Conservation (phyloP, 2,888 invertebrate genomes). For the Tetramorium bicarinatum region DNA sequence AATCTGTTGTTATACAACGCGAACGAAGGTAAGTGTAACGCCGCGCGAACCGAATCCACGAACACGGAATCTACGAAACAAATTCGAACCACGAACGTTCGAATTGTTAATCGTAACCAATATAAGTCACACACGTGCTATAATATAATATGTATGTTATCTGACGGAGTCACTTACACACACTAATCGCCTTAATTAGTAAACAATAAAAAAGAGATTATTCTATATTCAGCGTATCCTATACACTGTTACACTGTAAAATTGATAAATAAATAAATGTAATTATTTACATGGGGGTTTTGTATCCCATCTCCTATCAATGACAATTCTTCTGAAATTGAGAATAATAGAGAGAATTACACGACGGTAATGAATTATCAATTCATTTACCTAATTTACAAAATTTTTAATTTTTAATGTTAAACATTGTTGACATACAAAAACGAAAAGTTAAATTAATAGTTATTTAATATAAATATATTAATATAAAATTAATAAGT, state of each 20-base stretch:
- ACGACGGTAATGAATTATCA: background rate
- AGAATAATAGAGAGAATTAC: background rate
- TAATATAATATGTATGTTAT: conserved; percentile 68
- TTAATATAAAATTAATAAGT: background rate
- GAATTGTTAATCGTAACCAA: conserved; percentile 75
- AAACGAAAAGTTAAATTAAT: background rate
- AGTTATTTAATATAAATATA: conserved; percentile 5
- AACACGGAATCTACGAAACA: conserved; percentile 24
- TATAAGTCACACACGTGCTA: conserved; percentile 72
- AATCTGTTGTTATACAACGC: conserved; percentile 60
- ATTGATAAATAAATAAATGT: conserved; percentile 84
- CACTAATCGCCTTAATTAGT: conserved; percentile 85
- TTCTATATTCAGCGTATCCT: conserved; percentile 83
- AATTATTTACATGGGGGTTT: conserved; percentile 79
- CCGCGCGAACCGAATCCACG: conserved; percentile 21
- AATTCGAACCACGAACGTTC: conserved; percentile 58
- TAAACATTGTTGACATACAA: background rate
- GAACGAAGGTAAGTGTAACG: conserved; percentile 23
- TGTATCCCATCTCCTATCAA: background rate
- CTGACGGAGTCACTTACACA: conserved; percentile 83
- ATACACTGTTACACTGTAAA: conserved; percentile 83
- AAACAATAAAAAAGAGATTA: conserved; percentile 78
- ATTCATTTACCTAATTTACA: background rate
- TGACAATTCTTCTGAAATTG: background rate
- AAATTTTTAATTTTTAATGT: background rate